Percentiles rank a stretch among this genome's conserved stretches.
Evolutionary conservation across 2,797 vertebrate species (phyloP).

Genomic region (Sebastes matsubarae): DNA sequence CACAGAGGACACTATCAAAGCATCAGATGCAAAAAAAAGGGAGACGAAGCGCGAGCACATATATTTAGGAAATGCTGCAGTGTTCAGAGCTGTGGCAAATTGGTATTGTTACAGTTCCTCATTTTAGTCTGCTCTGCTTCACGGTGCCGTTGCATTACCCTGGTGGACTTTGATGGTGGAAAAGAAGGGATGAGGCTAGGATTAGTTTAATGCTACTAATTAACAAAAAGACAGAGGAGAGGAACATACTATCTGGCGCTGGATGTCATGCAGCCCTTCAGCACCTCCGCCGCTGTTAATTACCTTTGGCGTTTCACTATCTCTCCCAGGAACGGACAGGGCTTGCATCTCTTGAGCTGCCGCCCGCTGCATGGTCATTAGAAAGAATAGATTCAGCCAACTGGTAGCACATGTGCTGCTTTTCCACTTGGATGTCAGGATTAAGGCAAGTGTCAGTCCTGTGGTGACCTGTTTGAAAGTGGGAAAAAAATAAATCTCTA

Average conservation of each 20-base stretch:
- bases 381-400: slow-evolving; percentile 47
- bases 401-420: slow-evolving; percentile 6
- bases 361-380: slow-evolving; percentile 61
- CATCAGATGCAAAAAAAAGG: slow-evolving; percentile 42
- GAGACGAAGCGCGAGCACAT: slow-evolving; percentile 45
- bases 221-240: slow-evolving; percentile 74
- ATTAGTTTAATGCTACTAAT: slow-evolving; percentile 80
- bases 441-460: slow-evolving; percentile 18
- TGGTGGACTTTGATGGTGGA: slow-evolving; percentile 68
- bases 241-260: slow-evolving; percentile 59
- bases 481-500: neutral
- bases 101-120: slow-evolving; percentile 63
- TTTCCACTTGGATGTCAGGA: slow-evolving; percentile 23
- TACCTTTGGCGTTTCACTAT: slow-evolving; percentile 63
- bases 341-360: slow-evolving; percentile 56
- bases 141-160: slow-evolving; percentile 56
- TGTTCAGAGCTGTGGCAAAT: slow-evolving; percentile 66
- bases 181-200: slow-evolving; percentile 56
- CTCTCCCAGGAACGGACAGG: slow-evolving; percentile 60
- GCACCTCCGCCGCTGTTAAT: slow-evolving; percentile 74
- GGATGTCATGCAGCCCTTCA: slow-evolving; percentile 67
- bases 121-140: slow-evolving; percentile 61
- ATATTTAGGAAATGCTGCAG: slow-evolving; percentile 71
- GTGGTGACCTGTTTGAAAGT: neutral
- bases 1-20: slow-evolving; percentile 74